Base-by-base conservation (phyloP, 2,888 invertebrate species). In the Stomorhina lunata region DNA sequence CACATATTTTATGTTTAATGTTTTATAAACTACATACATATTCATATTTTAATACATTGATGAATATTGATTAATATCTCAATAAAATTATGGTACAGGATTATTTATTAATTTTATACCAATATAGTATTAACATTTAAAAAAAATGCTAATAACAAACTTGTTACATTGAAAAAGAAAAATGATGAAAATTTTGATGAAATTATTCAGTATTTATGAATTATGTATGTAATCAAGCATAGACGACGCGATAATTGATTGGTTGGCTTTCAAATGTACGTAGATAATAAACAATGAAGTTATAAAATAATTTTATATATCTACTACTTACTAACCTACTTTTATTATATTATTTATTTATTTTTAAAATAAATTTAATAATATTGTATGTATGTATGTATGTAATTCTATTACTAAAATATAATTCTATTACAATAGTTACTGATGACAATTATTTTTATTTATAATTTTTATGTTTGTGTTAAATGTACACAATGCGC, bases 401-500 rank as follows among this genome's bases (percentile, higher is more conserved):
- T n/a, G n/a, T n/a, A n/a, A n/a, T n/a, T 43, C 27, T 22, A 43
- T 7, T 63, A 43, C 20, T 22, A 63, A 29, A 32, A 63, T 32
- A 15, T 55, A 71, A 53, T 68, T 59, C 34, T 53, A 57, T 50
- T 57, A 34, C 17, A 71, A 22, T 78, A 15, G 1, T 48, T 25
- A 50, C 22, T 55, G 27, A 17, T 59, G 17, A 34, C 7, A 53
- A 37, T 43, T 32, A 55, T 50, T 45, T 45, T 53, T 80, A 68
- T 80, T n/a, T 43, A 25, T 34, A 43, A 53, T 68, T 80, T 81
- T 84, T 85, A 85, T 29, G 87, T 86, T 87, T 90, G 90, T 85
- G 89, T 87, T 34, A 90, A 86, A 85, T 89, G 89, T 85, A 87
- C 88, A 85, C 90, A 90, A 81, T 90, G 89, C 75, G 90, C 89